Evolutionary conservation across 2,888 invertebrate species (phyloP).

Genomic region (Thera britannica): DNA sequence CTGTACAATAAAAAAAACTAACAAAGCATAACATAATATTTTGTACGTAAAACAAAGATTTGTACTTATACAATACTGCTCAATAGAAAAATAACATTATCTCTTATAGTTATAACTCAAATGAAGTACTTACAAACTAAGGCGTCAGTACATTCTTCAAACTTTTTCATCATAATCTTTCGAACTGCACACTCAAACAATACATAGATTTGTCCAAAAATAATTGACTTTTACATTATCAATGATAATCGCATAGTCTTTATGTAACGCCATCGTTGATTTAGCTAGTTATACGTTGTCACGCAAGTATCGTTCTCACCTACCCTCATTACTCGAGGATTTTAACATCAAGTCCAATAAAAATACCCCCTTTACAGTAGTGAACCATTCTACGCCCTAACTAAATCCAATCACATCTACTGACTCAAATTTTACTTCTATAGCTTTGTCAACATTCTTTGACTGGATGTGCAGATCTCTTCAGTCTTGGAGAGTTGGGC

Average conservation of each 20-base stretch:
- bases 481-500: constrained; percentile 80
- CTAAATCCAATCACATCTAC: constrained; percentile 6
- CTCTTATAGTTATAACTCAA: constrained; percentile 4
- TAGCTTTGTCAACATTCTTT: constrained; percentile 36
- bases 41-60: constrained; percentile 45
- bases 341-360: not conserved
- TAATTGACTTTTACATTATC: constrained; percentile 10
- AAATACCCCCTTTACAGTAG: constrained; percentile 1
- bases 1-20: not conserved
- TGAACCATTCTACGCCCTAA: constrained; percentile 2
- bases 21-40: constrained; percentile 40
- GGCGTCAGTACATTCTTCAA: not conserved
- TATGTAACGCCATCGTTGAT: not conserved
- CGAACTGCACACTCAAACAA: not conserved
- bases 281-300: not conserved
- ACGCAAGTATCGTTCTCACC: not conserved
- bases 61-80: constrained; percentile 53
- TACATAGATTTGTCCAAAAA: constrained; percentile 2
- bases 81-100: constrained; percentile 27
- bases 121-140: constrained; percentile 1
- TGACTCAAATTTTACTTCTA: constrained; percentile 13
- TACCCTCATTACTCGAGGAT: not conserved
- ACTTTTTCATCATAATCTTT: not conserved
- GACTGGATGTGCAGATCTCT: constrained; percentile 53
- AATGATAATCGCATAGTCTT: not conserved